phyloP scores from a whole-genome alignment of 2,888 invertebrate genomes.

The Augiades crinisus region DNA sequence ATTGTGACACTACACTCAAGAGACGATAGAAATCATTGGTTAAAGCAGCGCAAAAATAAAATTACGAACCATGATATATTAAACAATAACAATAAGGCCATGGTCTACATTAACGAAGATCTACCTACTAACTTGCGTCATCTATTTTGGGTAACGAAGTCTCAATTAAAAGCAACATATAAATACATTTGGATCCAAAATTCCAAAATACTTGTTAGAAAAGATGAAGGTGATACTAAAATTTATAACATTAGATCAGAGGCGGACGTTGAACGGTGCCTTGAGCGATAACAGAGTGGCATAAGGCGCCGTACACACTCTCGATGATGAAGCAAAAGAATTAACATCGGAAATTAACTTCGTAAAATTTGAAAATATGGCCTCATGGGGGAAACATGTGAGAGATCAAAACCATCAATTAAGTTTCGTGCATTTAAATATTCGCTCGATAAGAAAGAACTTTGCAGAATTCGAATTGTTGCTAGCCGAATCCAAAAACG shows the following conservation, averaged over 20 bases:
- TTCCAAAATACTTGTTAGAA: background rate
- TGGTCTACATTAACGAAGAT: constrained; percentile 7
- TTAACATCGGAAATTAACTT: background rate
- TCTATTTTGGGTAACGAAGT: background rate
- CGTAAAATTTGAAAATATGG: background rate
- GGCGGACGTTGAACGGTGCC: background rate
- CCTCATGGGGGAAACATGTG: background rate
- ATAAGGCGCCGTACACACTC: background rate
- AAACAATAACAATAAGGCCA: background rate
- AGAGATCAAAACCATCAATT: background rate
- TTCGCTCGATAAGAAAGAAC: background rate
- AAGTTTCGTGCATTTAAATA: background rate
- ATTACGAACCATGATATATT: constrained; percentile 3
- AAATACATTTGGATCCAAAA: constrained; percentile 12
- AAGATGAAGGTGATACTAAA: background rate
- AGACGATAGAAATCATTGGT: constrained; percentile 2
- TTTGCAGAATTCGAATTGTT: background rate
- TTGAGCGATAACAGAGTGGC: background rate
- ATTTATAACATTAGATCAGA: constrained; percentile 8
- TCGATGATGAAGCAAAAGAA: background rate
- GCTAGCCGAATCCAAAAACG: background rate
- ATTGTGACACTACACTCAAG: constrained; percentile 1
- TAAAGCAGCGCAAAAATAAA: background rate
- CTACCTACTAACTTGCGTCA: background rate
- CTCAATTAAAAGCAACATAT: background rate